Conservation (phyloP, 2,888 invertebrate species). For the Morinoia aosen region DNA sequence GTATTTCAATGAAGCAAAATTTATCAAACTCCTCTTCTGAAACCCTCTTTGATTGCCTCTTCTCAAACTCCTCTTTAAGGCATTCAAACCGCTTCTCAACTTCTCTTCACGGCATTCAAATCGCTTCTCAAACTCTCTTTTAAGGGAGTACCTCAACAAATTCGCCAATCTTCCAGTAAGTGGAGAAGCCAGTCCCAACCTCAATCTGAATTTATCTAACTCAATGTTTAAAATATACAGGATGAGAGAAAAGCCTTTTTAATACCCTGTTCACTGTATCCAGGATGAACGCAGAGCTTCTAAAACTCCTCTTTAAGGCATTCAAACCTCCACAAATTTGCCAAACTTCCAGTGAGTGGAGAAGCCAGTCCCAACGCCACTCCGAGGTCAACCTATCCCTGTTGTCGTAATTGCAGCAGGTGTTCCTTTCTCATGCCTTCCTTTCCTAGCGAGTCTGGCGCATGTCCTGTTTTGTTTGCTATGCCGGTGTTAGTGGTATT, state of each 20-base stretch:
- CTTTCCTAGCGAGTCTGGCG: background rate
- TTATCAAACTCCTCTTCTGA: too few species aligned
- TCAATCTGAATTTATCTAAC: background rate
- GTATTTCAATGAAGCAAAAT: too few species aligned
- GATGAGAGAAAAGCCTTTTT: too few species aligned
- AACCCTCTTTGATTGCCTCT: too few species aligned
- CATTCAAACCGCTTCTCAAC: too few species aligned
- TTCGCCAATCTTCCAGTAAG: background rate
- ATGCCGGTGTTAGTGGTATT: background rate
- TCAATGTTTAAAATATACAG: too few species aligned
- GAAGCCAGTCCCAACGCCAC: background rate
- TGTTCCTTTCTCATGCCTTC: background rate
- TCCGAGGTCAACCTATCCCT: background rate
- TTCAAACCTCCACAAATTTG: background rate
- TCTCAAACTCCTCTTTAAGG: too few species aligned
- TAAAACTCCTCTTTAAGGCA: background rate
- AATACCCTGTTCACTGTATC: too few species aligned
- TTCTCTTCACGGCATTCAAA: too few species aligned
- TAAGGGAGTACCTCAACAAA: background rate
- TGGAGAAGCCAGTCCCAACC: too few species aligned
- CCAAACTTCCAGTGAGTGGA: background rate
- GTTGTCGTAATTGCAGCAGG: background rate
- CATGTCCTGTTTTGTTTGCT: background rate
- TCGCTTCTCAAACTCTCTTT: too few species aligned
- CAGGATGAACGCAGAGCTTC: background rate